These are phyloP conservation scores for Ibycter americanus DNA, from an alignment of 2,797 vertebrate species.

Conservation along the genomic window DNA sequence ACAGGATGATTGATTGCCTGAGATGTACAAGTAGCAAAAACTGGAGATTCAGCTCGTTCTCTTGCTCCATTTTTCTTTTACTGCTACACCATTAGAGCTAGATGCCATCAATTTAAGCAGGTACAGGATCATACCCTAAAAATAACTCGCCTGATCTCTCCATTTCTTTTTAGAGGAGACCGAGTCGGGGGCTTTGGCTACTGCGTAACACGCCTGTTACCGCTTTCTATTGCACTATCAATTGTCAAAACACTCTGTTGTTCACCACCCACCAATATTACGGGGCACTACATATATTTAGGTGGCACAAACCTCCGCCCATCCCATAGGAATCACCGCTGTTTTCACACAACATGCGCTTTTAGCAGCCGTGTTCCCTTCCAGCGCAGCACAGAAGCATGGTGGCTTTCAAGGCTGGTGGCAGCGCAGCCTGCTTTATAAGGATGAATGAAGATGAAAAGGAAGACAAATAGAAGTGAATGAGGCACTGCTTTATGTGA, in stretches of 20 bases:
- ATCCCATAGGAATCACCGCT: neutral
- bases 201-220: neutral
- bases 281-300: rapidly evolving
- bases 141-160: slow-evolving; percentile 42
- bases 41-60: slow-evolving; percentile 61
- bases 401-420: slow-evolving; percentile 67
- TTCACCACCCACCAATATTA: rapidly evolving
- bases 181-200: neutral
- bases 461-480: slow-evolving; percentile 86
- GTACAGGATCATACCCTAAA: slow-evolving; percentile 51
- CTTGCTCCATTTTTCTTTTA: slow-evolving; percentile 46
- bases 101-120: slow-evolving; percentile 57
- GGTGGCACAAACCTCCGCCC: neutral
- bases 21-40: slow-evolving; percentile 27
- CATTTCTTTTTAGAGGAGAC: slow-evolving; percentile 4
- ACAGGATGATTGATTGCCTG: slow-evolving; percentile 39
- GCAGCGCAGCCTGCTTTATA: slow-evolving; percentile 83
- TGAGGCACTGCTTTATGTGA: slow-evolving; percentile 86
- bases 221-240: rapidly evolving
- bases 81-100: slow-evolving; percentile 15
- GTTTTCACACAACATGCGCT: neutral
- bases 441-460: slow-evolving; percentile 95
- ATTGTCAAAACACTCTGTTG: rapidly evolving
- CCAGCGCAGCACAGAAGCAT: neutral
- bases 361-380: neutral